Base-by-base conservation (phyloP, 2,888 invertebrate species). In the Stenodera caucasica region DNA sequence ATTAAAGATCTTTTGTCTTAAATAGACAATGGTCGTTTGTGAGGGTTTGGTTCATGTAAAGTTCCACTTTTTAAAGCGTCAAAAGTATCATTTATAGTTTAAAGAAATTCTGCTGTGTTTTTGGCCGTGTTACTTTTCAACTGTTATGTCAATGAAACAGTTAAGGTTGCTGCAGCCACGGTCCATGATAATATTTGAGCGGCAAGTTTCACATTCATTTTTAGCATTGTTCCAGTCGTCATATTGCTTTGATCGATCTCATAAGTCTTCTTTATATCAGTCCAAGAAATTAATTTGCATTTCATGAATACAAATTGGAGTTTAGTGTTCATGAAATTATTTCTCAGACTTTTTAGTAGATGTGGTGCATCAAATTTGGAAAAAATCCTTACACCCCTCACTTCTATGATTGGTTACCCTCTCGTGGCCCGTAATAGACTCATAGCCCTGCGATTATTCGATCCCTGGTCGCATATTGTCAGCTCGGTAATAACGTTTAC, bases 71-170 rank as follows among this genome's bases (percentile, higher is more conserved):
- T 66, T 26, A 65, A 57, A 14, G 51, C 54, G 30, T 66, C 64
- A 57, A 63, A 67, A 57, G 59, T 60, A 9, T 61, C 53, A 30
- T 67, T 60, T 30, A 66, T 60, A 15, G 56, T 61, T 57, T 62
- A 14, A 35, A 66, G 53, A 56, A 65, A 67, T n/a, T 61, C 52
- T 37, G 58, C 60, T 0, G 66, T 67, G 45, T 66, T 40, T 35
- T 30, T 5, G 12, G 60, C 57, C 35, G 67, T 62, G 11, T 29
- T 49, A 53, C 58, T 62, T 45, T 35, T 33, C 26, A 60, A 40
- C 37, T 66, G 53, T 11, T 57, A 12, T 51, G 58, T 65, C 35
- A 18, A 35, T 11, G 54, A 33, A 30, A 53, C 60, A 12, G 64
- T 65, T 55, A 14, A 21, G 40, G 66, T 37, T 49, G 66, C 64